Evolutionary conservation across 2,888 invertebrate genomes (phyloP).

Genomic region (Pseudanteris insignis): DNA sequence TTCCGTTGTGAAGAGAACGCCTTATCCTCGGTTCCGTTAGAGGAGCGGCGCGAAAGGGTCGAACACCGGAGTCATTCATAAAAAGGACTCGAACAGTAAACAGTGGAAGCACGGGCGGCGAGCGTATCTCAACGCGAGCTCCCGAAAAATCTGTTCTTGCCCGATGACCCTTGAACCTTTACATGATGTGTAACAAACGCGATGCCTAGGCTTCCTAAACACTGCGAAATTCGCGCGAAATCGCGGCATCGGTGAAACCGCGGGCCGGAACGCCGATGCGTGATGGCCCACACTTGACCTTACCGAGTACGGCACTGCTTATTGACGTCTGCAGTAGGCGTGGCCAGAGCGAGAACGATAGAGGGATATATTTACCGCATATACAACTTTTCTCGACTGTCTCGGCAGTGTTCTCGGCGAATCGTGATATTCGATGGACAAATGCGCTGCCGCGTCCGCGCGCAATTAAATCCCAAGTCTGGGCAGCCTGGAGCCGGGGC

Average conservation of each 20-base stretch:
- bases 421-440: conserved; percentile 56
- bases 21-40: too few species aligned
- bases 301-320: conserved; percentile 60
- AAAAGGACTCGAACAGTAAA: conserved; percentile 8
- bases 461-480: conserved; percentile 55
- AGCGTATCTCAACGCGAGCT: neutral
- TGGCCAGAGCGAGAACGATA: conserved; percentile 59
- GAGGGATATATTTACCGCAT: conserved; percentile 61
- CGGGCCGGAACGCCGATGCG: neutral
- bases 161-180: too few species aligned
- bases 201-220: too few species aligned
- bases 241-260: neutral
- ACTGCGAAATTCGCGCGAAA: too few species aligned
- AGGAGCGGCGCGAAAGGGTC: too few species aligned
- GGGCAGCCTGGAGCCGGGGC: conserved; percentile 53
- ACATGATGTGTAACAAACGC: too few species aligned
- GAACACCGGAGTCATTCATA: conserved; percentile 7
- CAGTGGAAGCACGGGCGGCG: neutral
- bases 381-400: conserved; percentile 52
- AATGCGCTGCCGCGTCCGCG: conserved; percentile 51
- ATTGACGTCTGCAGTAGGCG: conserved; percentile 67
- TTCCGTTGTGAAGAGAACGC: too few species aligned
- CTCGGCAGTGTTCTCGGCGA: conserved; percentile 47
- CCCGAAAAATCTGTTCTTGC: neutral
- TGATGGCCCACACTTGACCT: conserved; percentile 25